These are phyloP conservation scores for Microcebus ravelobensis DNA, from an alignment of 2,113 vertebrate species.

Conservation along the genomic window DNA sequence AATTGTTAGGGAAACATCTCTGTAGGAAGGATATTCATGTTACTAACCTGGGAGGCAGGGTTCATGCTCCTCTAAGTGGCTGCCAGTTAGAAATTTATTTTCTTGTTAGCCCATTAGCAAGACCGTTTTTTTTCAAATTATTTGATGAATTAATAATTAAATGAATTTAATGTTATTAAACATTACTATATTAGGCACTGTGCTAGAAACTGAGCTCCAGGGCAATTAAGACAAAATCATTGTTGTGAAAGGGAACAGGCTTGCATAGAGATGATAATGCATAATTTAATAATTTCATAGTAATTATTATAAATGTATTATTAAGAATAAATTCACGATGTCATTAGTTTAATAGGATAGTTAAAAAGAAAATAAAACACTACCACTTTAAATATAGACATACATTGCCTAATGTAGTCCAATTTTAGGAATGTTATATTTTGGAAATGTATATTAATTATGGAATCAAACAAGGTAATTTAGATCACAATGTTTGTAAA, in stretches of 20 bases:
- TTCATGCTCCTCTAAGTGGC: too few relatives aligned
- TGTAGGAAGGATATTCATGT: too few relatives aligned
- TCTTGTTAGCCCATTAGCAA: too few relatives aligned
- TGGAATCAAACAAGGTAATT: constrained; percentile 26
- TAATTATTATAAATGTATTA: background rate
- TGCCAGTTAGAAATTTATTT: too few relatives aligned
- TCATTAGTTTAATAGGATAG: background rate
- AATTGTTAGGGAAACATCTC: too few relatives aligned
- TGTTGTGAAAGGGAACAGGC: background rate
- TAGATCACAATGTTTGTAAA: constrained; percentile 28
- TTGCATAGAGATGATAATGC: constrained; percentile 24
- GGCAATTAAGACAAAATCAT: constrained; percentile 17
- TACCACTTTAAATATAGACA: constrained; percentile 3
- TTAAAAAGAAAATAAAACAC: background rate
- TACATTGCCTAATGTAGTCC: background rate
- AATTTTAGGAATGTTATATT: constrained; percentile 30
- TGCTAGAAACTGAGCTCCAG: constrained; percentile 13
- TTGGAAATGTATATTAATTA: constrained; percentile 30
- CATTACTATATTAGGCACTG: background rate
- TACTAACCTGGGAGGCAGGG: too few relatives aligned
- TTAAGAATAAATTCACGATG: background rate
- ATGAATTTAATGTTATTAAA: constrained; percentile 40
- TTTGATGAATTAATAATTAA: background rate
- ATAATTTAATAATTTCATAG: constrained; percentile 6
- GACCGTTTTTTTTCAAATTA: too few relatives aligned